These are phyloP conservation scores for Trididemnum miniatum DNA, from an alignment of 23 tunicate species.

Conservation along the genomic window DNA sequence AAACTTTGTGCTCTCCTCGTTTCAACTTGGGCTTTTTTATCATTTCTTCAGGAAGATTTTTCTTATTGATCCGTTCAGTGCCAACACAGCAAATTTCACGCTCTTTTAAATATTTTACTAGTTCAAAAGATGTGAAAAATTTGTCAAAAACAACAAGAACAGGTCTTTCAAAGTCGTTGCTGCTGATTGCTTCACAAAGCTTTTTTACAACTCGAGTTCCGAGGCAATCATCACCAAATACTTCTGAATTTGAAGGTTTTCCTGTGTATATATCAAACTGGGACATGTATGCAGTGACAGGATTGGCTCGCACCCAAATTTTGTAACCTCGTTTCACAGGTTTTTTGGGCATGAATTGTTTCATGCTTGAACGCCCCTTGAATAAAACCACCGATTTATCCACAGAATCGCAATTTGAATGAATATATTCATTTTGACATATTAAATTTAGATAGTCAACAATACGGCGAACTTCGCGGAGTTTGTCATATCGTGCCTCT, in stretches of 20 bases:
- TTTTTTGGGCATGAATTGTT: slow-evolving; percentile 27
- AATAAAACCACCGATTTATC: slow-evolving; percentile 32
- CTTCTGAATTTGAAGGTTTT: neutral
- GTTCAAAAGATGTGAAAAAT: slow-evolving; percentile 8
- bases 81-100: slow-evolving; percentile 9
- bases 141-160: slow-evolving; percentile 15
- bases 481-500: slow-evolving; percentile 10
- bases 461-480: slow-evolving; percentile 16
- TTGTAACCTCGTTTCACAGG: slow-evolving; percentile 15
- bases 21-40: neutral
- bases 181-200: neutral
- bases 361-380: slow-evolving; percentile 11
- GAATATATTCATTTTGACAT: slow-evolving; percentile 17
- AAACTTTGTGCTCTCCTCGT: slow-evolving; percentile 4
- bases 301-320: slow-evolving; percentile 33
- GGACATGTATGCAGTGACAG: slow-evolving; percentile 22
- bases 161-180: neutral
- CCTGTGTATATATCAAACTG: slow-evolving; percentile 33
- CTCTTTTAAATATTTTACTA: neutral
- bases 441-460: neutral
- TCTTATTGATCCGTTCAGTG: slow-evolving; percentile 7
- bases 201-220: slow-evolving; percentile 6
- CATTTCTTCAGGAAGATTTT: slow-evolving; percentile 2
- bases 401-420: slow-evolving; percentile 2
- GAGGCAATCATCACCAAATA: neutral